Conservation (phyloP, 2,888 invertebrate genomes). For the Apotomis turbidana region DNA sequence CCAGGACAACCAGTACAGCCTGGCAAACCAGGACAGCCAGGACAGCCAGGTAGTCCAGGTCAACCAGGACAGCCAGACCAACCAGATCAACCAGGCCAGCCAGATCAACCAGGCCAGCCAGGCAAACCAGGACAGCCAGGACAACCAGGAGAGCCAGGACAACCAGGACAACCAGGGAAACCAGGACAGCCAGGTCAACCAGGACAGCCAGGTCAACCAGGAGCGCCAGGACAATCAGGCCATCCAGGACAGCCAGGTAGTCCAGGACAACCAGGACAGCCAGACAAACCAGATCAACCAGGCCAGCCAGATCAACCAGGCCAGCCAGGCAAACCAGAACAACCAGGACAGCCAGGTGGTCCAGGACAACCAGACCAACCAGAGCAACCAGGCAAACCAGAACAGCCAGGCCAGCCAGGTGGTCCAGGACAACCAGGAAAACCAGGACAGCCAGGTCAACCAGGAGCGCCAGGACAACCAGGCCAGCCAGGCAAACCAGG, state of each 20-base stretch:
- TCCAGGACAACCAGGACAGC: no score
- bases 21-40: neutral
- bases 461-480: neutral
- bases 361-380: no score
- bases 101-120: conserved; percentile 40
- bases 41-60: no score
- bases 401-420: conserved; percentile 36
- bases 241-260: neutral
- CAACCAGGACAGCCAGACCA: no score
- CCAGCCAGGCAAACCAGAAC: no score
- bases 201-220: neutral
- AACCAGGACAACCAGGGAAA: neutral
- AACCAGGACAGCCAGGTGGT: no score
- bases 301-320: neutral
- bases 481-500: neutral
- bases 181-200: neutral
- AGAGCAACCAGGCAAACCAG: no score
- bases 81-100: no score
- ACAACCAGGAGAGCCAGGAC: neutral
- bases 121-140: conserved; percentile 10
- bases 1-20: neutral
- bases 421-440: no score
- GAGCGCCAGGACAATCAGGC: neutral
- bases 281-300: neutral
- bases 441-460: conserved; percentile 13